Evolutionary conservation across 2,113 vertebrate species (phyloP).

Genomic region (Pardalotus punctatus): DNA sequence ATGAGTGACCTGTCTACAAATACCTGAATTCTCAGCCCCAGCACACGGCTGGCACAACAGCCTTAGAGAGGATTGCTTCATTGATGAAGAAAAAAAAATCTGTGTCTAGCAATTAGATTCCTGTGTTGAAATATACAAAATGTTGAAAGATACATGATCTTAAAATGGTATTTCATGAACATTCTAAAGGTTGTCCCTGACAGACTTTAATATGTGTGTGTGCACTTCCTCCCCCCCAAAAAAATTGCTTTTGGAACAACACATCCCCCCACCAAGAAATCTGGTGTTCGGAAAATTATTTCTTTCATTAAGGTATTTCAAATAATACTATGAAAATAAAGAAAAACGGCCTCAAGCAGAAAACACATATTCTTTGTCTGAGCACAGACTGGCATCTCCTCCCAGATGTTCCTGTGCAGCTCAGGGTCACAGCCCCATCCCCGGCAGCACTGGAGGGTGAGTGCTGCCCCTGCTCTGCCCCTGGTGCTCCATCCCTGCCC

Average conservation of each 20-base stretch:
- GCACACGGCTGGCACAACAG: neutral
- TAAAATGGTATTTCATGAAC: neutral
- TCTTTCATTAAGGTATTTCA: neutral
- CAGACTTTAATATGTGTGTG: neutral
- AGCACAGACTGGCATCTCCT: neutral
- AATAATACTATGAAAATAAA: neutral
- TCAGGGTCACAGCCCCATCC: neutral
- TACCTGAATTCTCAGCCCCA: neutral
- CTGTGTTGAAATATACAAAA: neutral
- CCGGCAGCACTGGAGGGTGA: neutral
- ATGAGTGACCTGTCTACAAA: neutral
- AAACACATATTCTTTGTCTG: neutral
- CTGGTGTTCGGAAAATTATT: neutral
- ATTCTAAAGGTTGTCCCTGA: neutral
- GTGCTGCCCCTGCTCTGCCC: neutral
- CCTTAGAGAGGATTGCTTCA: neutral
- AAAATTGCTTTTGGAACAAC: neutral
- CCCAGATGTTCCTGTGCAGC: neutral
- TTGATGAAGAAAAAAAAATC: neutral
- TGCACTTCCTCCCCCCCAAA: rapidly evolving
- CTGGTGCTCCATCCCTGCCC: neutral
- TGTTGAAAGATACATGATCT: neutral
- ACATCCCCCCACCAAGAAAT: neutral
- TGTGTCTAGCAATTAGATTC: neutral
- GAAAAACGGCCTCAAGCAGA: neutral